phyloP scores from a whole-genome alignment of 2,797 vertebrate genomes.

The Sebastes ruberrimus region DNA sequence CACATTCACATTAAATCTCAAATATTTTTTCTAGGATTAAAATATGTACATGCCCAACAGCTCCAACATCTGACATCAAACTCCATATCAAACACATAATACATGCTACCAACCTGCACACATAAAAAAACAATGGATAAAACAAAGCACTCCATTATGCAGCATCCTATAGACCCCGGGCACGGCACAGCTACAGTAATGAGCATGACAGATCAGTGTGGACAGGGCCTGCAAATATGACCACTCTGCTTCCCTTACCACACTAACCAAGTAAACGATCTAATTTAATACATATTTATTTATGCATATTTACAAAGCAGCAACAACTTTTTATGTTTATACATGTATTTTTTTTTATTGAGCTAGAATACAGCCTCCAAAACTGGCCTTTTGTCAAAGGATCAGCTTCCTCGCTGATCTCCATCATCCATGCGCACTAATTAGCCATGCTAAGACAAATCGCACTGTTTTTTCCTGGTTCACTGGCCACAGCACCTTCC shows the following conservation, averaged over 20 bases:
- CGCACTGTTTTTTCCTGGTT: constrained; percentile 59
- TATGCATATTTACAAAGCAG: background rate
- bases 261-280: background rate
- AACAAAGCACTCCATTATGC: constrained; percentile 27
- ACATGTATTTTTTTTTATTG: background rate
- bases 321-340: background rate
- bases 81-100: background rate
- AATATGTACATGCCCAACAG: too few species aligned
- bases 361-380: background rate
- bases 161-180: background rate
- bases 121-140: constrained; percentile 3
- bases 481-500: constrained; percentile 65
- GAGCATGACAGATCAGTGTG: constrained; percentile 38
- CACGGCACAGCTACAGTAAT: constrained; percentile 38
- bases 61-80: background rate
- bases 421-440: constrained; percentile 60
- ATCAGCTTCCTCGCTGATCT: constrained; percentile 56
- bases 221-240: constrained; percentile 7
- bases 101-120: background rate
- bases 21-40: too few species aligned
- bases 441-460: constrained; percentile 67
- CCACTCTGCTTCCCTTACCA: background rate
- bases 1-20: background rate
- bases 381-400: constrained; percentile 52
- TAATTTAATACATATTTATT: background rate